Evolutionary conservation across 1,140 invertebrate species (phyloP).

Genomic region (Drosophila sproati): DNA sequence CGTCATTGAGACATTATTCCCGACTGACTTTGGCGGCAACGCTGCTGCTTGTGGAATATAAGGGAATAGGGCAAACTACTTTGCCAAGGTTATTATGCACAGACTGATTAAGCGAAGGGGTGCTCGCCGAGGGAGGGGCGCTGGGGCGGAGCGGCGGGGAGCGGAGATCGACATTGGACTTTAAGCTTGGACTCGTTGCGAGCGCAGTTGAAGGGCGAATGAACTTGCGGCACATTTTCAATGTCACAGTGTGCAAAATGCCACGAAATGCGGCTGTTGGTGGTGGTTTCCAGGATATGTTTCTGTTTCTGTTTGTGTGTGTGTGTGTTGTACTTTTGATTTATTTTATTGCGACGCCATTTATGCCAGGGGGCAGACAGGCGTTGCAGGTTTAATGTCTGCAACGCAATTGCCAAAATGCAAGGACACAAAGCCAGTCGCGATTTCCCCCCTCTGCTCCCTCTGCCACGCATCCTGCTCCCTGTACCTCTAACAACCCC

Average conservation of each 20-base stretch:
- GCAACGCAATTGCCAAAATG: constrained; percentile 43
- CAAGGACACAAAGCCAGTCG: constrained; percentile 15
- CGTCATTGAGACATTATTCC: constrained; percentile 83
- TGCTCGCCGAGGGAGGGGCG: neutral
- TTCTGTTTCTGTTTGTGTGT: neutral
- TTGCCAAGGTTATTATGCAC: constrained; percentile 70
- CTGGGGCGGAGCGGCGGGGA: neutral
- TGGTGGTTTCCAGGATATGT: constrained; percentile 54
- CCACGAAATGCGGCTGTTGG: constrained; percentile 20
- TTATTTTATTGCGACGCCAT: constrained; percentile 80
- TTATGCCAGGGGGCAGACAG: constrained; percentile 58
- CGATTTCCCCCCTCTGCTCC: constrained; percentile 6
- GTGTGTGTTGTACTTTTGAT: constrained; percentile 53
- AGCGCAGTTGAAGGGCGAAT: constrained; percentile 54
- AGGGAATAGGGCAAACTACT: constrained; percentile 84
- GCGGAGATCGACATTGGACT: constrained; percentile 18
- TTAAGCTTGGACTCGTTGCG: constrained; percentile 26
- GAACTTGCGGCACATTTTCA: constrained; percentile 76
- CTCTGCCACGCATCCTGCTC: neutral
- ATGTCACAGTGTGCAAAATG: constrained; percentile 55
- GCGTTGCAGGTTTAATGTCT: constrained; percentile 45
- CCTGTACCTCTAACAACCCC: constrained; percentile 43
- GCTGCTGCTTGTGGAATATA: constrained; percentile 55
- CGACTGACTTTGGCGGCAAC: constrained; percentile 43
- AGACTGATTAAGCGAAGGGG: neutral